A percentile compares a stretch with the other conserved stretches of the same genome.
Conservation (phyloP, 2,888 invertebrate genomes). For the Leptinotarsa juncta region DNA sequence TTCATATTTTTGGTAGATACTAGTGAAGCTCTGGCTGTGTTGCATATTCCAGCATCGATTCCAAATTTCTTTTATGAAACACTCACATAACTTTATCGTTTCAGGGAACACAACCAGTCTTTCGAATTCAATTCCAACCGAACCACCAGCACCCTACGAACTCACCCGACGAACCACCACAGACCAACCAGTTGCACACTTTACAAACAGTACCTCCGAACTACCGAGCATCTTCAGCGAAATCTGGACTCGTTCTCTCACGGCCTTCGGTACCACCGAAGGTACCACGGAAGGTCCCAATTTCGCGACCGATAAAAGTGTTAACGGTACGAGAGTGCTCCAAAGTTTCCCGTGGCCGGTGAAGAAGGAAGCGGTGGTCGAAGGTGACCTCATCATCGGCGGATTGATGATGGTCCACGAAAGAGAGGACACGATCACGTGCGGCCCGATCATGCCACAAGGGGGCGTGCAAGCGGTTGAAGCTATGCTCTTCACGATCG, state of each 20-base stretch:
- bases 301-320: constrained; percentile 2
- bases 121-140: background rate
- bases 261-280: background rate
- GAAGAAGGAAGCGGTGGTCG: constrained; percentile 86
- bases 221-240: background rate
- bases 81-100: background rate
- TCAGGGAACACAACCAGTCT: background rate
- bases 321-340: constrained; percentile 28
- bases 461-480: constrained; percentile 91
- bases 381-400: constrained; percentile 89
- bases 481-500: constrained; percentile 91
- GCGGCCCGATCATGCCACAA: constrained; percentile 95
- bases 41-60: no score
- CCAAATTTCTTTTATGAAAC: background rate
- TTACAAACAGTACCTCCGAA: background rate
- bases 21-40: no score
- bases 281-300: background rate
- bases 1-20: no score
- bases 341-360: constrained; percentile 76
- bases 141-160: background rate
- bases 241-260: background rate
- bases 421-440: constrained; percentile 86
- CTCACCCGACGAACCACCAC: background rate
- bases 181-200: background rate
- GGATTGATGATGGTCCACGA: constrained; percentile 97